Base-by-base conservation (phyloP, 2,113 vertebrate genomes). In the Erythrolamprus reginae region DNA sequence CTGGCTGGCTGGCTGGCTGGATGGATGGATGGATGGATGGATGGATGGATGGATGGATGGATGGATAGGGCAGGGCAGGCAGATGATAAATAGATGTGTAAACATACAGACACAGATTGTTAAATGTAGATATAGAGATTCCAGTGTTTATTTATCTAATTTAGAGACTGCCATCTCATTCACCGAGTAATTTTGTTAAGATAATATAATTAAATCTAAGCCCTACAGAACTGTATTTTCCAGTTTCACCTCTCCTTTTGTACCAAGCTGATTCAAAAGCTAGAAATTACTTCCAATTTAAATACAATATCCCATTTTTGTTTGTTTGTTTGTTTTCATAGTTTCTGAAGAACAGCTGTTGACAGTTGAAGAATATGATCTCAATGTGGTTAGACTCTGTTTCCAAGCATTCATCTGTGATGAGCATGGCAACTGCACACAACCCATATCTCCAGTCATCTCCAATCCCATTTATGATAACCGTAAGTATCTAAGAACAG, bases 391-490 rank as follows among this genome's bases (percentile, higher is more conserved):
- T 52, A 98, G 99, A 12, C 97, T 99, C 65, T 99, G 99, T 93
- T 99, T 99, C 96, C 98, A 99, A 93, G 98, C 99, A 10, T 98
- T 97, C 94, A 97, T 99, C 38, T 98, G 97, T 0, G 98, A 99
- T 2, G 97, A 98, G 53, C 97, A 95, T 0, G 98, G 99, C 90
- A 97, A 97, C 90, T 98, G 97, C 96, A 98, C 96, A 0, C 95
- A 96, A 38, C 92, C 95, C 1, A 97, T 99, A 88, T 95, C 94
- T 86, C 99, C 99, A 88, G 94, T 99, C 45, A 97, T 99, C 92
- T 99, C 99, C 91, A 99, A 99, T 96, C 99, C 99, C 15, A 99
- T 99, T 97, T 99, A 99, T 84, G 99, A 99, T 96, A 99, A 99
- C 97, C 97, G 99, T 99, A 96, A 99, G 99, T 99, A 92, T 88